Percentiles rank a stretch among this genome's conserved stretches.
Evolutionary conservation across 2,113 vertebrate genomes (phyloP).

Genomic region (Saiga tatarica): DNA sequence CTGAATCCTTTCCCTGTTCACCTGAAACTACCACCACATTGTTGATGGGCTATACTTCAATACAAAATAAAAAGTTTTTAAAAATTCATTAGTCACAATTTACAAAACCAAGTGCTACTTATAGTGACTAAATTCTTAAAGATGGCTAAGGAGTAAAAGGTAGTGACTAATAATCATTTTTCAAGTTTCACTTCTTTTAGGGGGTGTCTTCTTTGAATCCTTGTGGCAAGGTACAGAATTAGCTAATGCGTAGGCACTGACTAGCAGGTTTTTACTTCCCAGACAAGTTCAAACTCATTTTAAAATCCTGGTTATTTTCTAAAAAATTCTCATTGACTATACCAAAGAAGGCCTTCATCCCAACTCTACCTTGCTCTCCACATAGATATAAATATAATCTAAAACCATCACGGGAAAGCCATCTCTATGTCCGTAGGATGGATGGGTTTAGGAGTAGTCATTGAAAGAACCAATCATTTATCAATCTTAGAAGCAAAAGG

Average conservation of each 20-base stretch:
- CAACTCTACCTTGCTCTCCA: background rate
- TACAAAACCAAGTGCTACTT: background rate
- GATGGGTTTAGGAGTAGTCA: background rate
- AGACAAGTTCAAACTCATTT: conserved; percentile 28
- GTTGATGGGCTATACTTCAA: background rate
- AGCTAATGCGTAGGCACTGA: background rate
- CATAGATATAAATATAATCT: background rate
- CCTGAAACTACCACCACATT: background rate
- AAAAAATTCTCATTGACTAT: background rate
- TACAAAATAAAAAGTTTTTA: background rate
- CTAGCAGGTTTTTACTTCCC: background rate
- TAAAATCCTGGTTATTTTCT: conserved; percentile 27
- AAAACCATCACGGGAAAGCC: background rate
- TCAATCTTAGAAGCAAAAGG: background rate
- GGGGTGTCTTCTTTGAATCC: conserved; percentile 16
- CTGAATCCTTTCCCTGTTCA: background rate
- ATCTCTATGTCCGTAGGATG: background rate
- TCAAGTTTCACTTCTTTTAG: conserved; percentile 21
- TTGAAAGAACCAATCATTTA: background rate
- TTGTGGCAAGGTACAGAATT: conserved; percentile 10
- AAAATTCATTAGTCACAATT: background rate
- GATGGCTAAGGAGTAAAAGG: background rate
- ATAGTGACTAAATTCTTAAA: background rate
- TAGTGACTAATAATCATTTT: conserved; percentile 5
- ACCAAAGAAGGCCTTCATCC: background rate